Conservation (phyloP, 2,888 invertebrate species). For the Therioaphis trifolii region DNA sequence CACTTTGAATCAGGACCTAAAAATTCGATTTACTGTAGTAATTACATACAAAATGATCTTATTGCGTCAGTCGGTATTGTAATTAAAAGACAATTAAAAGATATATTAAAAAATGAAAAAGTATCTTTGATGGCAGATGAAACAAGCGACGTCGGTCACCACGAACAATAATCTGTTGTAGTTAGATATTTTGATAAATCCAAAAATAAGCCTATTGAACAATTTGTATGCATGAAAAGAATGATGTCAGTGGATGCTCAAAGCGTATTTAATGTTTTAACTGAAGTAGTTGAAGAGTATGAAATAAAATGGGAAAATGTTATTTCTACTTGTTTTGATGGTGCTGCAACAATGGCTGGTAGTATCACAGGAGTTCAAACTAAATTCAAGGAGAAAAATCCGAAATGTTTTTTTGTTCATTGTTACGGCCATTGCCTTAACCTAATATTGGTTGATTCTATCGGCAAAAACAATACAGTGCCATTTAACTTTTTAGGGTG, state of each 20-base stretch:
- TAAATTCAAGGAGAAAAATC: slow-evolving; percentile 13
- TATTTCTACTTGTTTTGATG: slow-evolving; percentile 30
- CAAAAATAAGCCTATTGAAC: slow-evolving; percentile 7
- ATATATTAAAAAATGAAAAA: neutral
- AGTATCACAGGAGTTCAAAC: neutral
- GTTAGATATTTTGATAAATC: slow-evolving; percentile 9
- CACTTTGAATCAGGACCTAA: slow-evolving; percentile 3
- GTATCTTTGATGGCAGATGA: slow-evolving; percentile 17
- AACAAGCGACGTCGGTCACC: slow-evolving; percentile 11
- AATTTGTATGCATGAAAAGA: slow-evolving; percentile 16
- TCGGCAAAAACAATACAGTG: neutral
- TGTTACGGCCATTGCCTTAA: slow-evolving; percentile 20
- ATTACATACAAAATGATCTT: slow-evolving; percentile 17
- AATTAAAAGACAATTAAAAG: slow-evolving; percentile 21
- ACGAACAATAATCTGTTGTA: slow-evolving; percentile 23
- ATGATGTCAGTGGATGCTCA: slow-evolving; percentile 42
- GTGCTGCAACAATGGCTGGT: slow-evolving; percentile 7
- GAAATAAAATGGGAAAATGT: slow-evolving; percentile 26
- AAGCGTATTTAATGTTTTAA: slow-evolving; percentile 37
- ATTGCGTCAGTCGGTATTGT: neutral
- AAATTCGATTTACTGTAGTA: neutral
- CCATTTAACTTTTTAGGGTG: neutral
- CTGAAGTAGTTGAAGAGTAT: slow-evolving; percentile 34
- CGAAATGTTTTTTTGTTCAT: slow-evolving; percentile 70
- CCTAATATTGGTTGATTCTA: neutral